Percentiles rank a stretch among this genome's conserved stretches.
Conservation (phyloP, 2,888 invertebrate species). For the Eurois occulta region DNA sequence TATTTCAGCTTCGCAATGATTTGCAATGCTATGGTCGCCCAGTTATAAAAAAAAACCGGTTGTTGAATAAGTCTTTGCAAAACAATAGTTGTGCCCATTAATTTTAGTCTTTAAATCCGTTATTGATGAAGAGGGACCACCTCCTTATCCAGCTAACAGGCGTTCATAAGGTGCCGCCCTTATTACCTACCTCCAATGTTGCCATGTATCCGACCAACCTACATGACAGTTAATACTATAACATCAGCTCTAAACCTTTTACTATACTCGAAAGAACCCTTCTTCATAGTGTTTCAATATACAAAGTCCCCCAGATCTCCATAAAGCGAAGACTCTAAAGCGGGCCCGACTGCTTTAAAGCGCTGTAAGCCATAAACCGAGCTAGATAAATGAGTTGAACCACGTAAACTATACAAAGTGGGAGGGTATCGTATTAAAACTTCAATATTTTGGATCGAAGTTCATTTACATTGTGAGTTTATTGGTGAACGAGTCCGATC, state of each 20-base stretch:
- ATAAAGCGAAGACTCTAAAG: slow-evolving; percentile 28
- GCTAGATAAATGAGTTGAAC: slow-evolving; percentile 50
- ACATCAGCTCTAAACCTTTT: slow-evolving; percentile 12
- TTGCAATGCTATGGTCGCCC: too few species aligned
- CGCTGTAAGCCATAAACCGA: slow-evolving; percentile 56
- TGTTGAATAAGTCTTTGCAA: background rate
- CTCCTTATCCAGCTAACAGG: background rate
- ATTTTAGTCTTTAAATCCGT: background rate
- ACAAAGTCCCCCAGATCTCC: slow-evolving; percentile 8
- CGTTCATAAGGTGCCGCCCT: background rate
- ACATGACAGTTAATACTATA: background rate
- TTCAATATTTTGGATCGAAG: slow-evolving; percentile 45
- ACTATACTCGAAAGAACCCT: background rate
- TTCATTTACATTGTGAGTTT: slow-evolving; percentile 50
- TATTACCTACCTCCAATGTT: background rate
- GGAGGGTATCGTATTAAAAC: slow-evolving; percentile 36
- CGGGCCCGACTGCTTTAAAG: slow-evolving; percentile 29
- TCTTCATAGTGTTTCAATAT: slow-evolving; percentile 7
- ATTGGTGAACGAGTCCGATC: slow-evolving; percentile 14
- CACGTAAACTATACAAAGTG: slow-evolving; percentile 59
- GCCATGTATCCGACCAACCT: background rate
- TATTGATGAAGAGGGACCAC: background rate
- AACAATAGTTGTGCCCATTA: background rate
- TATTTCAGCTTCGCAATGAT: too few species aligned
- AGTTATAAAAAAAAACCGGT: background rate